Evolutionary conservation across 2,888 invertebrate species (phyloP).

Genomic region (Macaria notata): DNA sequence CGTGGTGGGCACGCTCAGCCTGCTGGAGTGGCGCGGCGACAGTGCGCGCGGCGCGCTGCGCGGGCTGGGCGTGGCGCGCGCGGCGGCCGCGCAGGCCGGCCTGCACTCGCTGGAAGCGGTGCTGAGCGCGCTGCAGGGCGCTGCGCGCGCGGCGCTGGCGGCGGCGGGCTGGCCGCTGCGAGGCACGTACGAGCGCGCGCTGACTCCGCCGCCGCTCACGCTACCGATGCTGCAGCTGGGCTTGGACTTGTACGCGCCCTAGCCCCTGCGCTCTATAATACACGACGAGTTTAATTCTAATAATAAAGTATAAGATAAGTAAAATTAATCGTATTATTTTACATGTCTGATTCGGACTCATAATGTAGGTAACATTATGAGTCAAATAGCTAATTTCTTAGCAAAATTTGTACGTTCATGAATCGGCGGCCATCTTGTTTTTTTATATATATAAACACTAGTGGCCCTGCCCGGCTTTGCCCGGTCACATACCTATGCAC

Average conservation of each 20-base stretch:
- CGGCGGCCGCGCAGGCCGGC: constrained; percentile 25
- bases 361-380: no score
- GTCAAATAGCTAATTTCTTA: no score
- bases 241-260: constrained; percentile 26
- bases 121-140: constrained; percentile 38
- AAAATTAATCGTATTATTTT: no score
- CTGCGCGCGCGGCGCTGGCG: constrained; percentile 39
- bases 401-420: no score
- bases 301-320: no score
- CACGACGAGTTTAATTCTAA: no score
- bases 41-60: constrained; percentile 44
- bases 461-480: no score
- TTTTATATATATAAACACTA: no score
- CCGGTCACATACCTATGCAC: no score
- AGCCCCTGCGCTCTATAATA: no score
- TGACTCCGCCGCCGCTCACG: constrained; percentile 51
- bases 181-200: constrained; percentile 50
- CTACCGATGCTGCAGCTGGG: constrained; percentile 49
- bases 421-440: no score
- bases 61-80: constrained; percentile 35
- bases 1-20: constrained; percentile 51
- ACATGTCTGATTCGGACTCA: no score
- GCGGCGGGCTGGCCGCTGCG: constrained; percentile 47
- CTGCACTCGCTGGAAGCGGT: constrained; percentile 35
- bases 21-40: constrained; percentile 38